Evolutionary conservation across 1,140 invertebrate genomes (phyloP).

Genomic region (Drosophila melanogaster): DNA sequence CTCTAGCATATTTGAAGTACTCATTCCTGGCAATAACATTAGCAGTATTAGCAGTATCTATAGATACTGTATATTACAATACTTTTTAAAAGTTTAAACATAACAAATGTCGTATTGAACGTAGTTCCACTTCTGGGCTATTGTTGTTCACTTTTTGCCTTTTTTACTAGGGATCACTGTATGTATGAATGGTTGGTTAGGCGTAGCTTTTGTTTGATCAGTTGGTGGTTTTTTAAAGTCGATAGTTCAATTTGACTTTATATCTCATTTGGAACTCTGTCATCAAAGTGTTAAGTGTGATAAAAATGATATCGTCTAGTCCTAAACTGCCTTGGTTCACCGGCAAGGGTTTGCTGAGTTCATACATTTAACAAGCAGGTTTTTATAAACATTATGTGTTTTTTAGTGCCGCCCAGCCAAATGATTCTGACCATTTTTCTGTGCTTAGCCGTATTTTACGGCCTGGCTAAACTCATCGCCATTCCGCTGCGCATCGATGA

Average conservation of each 20-base stretch:
- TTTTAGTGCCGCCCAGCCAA: conserved; percentile 19
- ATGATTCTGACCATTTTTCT: conserved; percentile 18
- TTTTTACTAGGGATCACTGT: conserved; percentile 24
- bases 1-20: not conserved
- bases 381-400: too few relatives aligned
- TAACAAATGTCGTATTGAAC: too few relatives aligned
- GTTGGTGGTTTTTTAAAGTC: conserved; percentile 12
- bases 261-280: conserved; percentile 22
- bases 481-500: conserved; percentile 40
- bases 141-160: not conserved
- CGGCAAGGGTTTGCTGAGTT: conserved; percentile 1
- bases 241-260: not conserved
- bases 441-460: conserved; percentile 17
- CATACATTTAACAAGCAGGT: too few relatives aligned
- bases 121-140: not conserved
- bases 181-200: not conserved
- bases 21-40: not conserved
- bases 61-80: not conserved
- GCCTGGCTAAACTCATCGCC: conserved; percentile 23
- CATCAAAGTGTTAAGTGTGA: conserved; percentile 30
- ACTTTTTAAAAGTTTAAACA: not conserved
- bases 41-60: too few relatives aligned
- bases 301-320: conserved; percentile 16
- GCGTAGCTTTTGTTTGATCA: conserved; percentile 31
- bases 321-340: conserved; percentile 4